Base-by-base conservation (phyloP, 2,113 vertebrate species). In the Acanthochromis polyacanthus region DNA sequence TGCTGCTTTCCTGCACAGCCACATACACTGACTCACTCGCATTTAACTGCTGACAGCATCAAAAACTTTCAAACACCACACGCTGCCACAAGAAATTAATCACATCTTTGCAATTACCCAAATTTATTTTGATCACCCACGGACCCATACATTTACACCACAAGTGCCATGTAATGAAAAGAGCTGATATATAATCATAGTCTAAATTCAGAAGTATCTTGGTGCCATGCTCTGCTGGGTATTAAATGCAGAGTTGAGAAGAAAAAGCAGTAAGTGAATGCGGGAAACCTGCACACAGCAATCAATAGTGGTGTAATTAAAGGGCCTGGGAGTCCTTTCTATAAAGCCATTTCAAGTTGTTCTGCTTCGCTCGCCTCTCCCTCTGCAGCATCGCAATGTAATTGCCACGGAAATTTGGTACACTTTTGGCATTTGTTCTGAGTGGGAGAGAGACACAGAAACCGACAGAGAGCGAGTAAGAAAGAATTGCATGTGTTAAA, bases 301-400 rank as follows among this genome's bases (percentile, higher is more conserved):
- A 94, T 94, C 93, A 92, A 95, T 93, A 93, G 60, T 10, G 53
- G 77, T 88, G 83, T 93, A 93, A 93, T 94, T 94, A 93, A 83
- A 91, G 89, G 80, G 84, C 84, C 78, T 77, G 2, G 38, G 77
- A 90, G 88, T 82, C 85, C 68, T 91, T 94, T 93, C 89, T 87
- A 94, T 93, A 89, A 90, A 94, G 91, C 86, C 75, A 92, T 93
- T 93, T 91, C 87, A 89, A 84, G 81, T 85, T 80, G 89, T 86
- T 91, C 88, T 86, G 84, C 86, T 90, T 84, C 77, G 71, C 87
- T 87, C 62, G 25, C 55, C 50, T 80, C 88, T 82, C 84, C 70
- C 83, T 85, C 70, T n/a, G 16, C 14, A 3, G 71, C 59, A 61
- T 59, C 19, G 50, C 77, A 72, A 74, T 84, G 73, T 92, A 89